Base-by-base conservation (phyloP, 2,888 invertebrate species). In the Sicus ferrugineus region DNA sequence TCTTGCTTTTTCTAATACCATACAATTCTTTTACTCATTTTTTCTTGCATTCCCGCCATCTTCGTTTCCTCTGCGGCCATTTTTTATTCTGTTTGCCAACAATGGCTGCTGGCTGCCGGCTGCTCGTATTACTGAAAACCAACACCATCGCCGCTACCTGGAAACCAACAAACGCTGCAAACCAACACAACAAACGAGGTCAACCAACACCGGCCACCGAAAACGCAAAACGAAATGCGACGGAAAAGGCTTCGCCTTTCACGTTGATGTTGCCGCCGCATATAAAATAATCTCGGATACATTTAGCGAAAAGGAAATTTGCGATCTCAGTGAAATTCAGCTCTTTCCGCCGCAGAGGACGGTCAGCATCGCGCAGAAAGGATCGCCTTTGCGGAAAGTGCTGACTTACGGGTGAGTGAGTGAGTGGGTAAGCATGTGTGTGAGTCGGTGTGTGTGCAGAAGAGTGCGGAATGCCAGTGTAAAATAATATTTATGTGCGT, bases 271-370 rank as follows among this genome's bases (percentile, higher is more conserved):
- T 0, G 88, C 89, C 0, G 88, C 88, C 0, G 91, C 90, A 1
- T 92, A 92, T 81, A 89, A 90, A 72, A 88, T 91, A 28, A 91
- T 92, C 78, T 86, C 86, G 64, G 87, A 87, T 28, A 89, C 89
- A 0, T 92, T 91, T 77, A 87, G 85, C 0, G 91, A 91, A 77
- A 86, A 88, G 61, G 89, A 90, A 79, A 88, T 91, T 67, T 92
- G 92, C 75, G 91, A 92, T 72, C 84, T 90, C 1, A 87, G 88
- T 0, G 90, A 91, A 81, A 87, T 91, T 11, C 86, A 87, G 72
- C 83, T 91, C 81, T 89, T 88, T 78, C 88, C 88, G 0, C 88
- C 89, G 0, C 89, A 90, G 77, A 87, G 87, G 54, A 87, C 89
- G 82, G 82, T 84, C 3, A 74, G 87, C 11, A 87, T 88, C 30